phyloP scores from a whole-genome alignment of 1,140 invertebrate genomes.

The Trinorchestia longiramus region DNA sequence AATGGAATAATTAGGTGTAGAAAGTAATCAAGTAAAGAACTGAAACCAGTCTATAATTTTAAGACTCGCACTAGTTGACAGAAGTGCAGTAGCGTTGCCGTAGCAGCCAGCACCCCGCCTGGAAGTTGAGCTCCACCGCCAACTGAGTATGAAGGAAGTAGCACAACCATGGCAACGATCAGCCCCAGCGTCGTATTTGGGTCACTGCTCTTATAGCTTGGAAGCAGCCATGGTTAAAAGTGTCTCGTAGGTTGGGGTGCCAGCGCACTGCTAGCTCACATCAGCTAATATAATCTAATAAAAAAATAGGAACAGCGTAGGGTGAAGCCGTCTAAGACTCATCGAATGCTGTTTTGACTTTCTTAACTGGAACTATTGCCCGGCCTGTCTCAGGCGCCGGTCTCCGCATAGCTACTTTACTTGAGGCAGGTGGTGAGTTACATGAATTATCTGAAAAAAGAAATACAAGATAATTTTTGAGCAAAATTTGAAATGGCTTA shows the following conservation, averaged over 20 bases:
- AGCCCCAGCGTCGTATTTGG: neutral
- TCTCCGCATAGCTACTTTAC: constrained; percentile 61
- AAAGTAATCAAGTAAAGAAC: neutral
- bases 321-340: neutral
- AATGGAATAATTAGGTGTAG: neutral
- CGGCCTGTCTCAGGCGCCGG: constrained; percentile 58
- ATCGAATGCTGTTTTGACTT: constrained; percentile 59
- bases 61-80: neutral
- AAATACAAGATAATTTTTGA: neutral
- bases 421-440: neutral
- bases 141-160: neutral
- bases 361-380: constrained; percentile 61
- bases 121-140: no score
- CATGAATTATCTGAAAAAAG: constrained; percentile 25
- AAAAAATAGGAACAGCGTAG: neutral
- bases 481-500: no score
- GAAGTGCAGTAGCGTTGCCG: neutral
- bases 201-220: no score
- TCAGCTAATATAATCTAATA: neutral
- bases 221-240: neutral
- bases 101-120: no score
- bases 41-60: neutral
- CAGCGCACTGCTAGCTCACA: neutral
- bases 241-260: neutral
- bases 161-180: no score